Conservation (phyloP, 1,140 invertebrate genomes). For the Philaenus spumarius region DNA sequence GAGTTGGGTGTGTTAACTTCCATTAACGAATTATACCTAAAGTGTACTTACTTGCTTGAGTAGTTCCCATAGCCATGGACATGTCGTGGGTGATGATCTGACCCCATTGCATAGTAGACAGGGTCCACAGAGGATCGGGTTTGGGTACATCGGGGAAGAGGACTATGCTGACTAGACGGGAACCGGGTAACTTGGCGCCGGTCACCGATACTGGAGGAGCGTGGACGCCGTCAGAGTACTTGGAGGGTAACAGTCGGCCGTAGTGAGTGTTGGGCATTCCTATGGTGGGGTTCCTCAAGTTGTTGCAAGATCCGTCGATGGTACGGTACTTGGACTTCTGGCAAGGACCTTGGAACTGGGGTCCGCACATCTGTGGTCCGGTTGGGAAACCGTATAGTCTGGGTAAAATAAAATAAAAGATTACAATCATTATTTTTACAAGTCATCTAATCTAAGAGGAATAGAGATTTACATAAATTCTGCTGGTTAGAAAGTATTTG, state of each 20-base stretch:
- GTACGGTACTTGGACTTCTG: slow-evolving; percentile 56
- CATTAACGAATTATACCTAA: slow-evolving; percentile 1
- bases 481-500: no score
- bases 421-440: no score
- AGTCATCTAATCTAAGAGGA: no score
- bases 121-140: slow-evolving; percentile 58
- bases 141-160: slow-evolving; percentile 58
- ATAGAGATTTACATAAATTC: no score
- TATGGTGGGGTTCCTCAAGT: slow-evolving; percentile 59
- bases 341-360: slow-evolving; percentile 39
- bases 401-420: neutral
- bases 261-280: slow-evolving; percentile 70
- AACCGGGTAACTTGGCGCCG: slow-evolving; percentile 56
- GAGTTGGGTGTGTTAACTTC: no score
- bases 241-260: slow-evolving; percentile 67
- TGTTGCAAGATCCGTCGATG: slow-evolving; percentile 82
- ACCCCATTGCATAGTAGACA: slow-evolving; percentile 79
- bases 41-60: slow-evolving; percentile 60
- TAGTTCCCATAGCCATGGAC: slow-evolving; percentile 61
- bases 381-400: slow-evolving; percentile 6
- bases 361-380: slow-evolving; percentile 35
- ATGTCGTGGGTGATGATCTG: slow-evolving; percentile 86
- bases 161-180: slow-evolving; percentile 59
- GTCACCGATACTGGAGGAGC: slow-evolving; percentile 51
- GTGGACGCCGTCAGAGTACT: slow-evolving; percentile 72